Conservation (phyloP, 2,888 invertebrate genomes). For the Allacma fusca region DNA sequence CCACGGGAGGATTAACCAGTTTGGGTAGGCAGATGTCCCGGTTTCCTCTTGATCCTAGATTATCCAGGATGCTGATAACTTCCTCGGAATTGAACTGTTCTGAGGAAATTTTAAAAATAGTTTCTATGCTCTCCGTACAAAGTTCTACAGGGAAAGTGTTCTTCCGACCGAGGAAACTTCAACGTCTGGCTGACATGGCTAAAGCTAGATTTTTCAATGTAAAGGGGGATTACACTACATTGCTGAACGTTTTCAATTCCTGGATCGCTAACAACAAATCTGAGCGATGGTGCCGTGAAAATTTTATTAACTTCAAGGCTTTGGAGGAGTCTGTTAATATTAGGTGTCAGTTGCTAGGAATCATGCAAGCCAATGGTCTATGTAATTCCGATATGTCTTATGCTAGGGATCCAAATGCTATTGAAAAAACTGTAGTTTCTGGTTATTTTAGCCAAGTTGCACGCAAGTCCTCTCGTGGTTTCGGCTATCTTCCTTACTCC, state of each 20-base stretch:
- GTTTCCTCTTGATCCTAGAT: constrained; percentile 96
- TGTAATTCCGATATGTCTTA: no score
- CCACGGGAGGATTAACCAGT: constrained; percentile 84
- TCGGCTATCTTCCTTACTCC: constrained; percentile 13
- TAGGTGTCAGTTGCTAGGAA: constrained; percentile 21
- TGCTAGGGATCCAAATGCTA: not conserved
- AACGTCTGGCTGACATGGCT: constrained; percentile 10
- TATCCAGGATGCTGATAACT: constrained; percentile 99
- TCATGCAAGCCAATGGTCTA: constrained; percentile 10
- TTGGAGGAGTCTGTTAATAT: constrained; percentile 37
- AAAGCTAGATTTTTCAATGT: constrained; percentile 26
- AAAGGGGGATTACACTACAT: constrained; percentile 33
- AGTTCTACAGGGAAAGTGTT: constrained; percentile 19
- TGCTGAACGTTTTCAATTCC: constrained; percentile 27
- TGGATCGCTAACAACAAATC: constrained; percentile 28
- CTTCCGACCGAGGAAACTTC: constrained; percentile 31
- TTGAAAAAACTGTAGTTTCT: constrained; percentile 34
- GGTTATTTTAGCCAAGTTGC: constrained; percentile 37
- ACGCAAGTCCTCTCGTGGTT: not conserved
- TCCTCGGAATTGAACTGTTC: constrained; percentile 96
- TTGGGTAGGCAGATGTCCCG: constrained; percentile 94
- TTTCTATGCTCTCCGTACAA: constrained; percentile 87
- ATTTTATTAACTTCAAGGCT: constrained; percentile 27
- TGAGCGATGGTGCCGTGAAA: constrained; percentile 25
- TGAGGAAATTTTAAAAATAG: constrained; percentile 97